Evolutionary conservation across 2,888 invertebrate genomes (phyloP), one percentile per base, ranked within the genome.

Genomic region (Hydraecia micacea): DNA sequence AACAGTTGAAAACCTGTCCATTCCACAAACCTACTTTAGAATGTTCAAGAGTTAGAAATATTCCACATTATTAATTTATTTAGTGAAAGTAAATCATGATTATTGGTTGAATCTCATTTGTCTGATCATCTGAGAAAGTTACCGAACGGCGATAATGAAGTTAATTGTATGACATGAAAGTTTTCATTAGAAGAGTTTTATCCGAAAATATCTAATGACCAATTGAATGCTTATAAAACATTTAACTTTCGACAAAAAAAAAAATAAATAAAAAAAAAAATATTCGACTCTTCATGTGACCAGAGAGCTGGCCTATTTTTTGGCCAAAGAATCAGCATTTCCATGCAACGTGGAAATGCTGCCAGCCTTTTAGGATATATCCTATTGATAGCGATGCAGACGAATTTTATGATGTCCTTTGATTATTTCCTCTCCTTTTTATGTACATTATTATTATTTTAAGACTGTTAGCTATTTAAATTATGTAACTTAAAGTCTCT

Each of bases 21-120:
- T 85, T 73, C 81, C 63, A 88, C 86, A 87, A 84, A 89, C 89
- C 83, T 74, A 89, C 86, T 88, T 88, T 68, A 63, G 13, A 69
- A 25, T 62, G 6, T 69, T 67, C 49, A 60, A 71, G 66, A 81
- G 39, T 60, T 60, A 76, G 69, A 80, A 86, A 80, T 83, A 85
- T 85, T 81, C 71, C 46, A 74, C 66, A 71, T 74, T 80, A 82
- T 79, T 83, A 66, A 81, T 77, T 78, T 85, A 80, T 87, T 81
- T 42, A 81, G 89, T 76, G 87, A 87, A 88, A 88, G 89, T 77
- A 74, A 76, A 62, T 76, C 87, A 83, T 81, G 72, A 69, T 84
- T 77, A 71, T 86, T 77, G 46, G 68, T 79, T 65, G 75, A 68
- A 80, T 79, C 42, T 73, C n/a, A 69, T 81, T 79, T 65, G 68